Conservation (phyloP, 2,888 invertebrate species). For the Neoascia interrupta region DNA sequence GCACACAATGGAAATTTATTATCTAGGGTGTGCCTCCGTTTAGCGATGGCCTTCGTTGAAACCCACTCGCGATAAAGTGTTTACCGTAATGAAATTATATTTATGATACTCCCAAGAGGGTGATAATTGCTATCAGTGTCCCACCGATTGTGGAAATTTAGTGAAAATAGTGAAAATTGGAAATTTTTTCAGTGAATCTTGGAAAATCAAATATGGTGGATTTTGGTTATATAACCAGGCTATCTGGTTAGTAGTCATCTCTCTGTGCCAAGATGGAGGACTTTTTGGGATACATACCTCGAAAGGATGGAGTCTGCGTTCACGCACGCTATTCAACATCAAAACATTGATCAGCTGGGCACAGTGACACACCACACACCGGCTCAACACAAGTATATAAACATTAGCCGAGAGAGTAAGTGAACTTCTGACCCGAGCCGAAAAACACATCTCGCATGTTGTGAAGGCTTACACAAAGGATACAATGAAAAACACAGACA, state of each 20-base stretch:
- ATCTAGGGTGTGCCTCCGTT: conserved; percentile 54
- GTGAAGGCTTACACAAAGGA: conserved; percentile 32
- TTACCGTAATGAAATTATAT: conserved; percentile 37
- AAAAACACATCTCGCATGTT: too few species aligned
- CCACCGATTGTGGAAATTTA: conserved; percentile 29
- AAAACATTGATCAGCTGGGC: conserved; percentile 61
- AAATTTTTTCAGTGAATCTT: conserved; percentile 11
- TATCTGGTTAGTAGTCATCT: conserved; percentile 37
- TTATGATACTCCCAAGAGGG: conserved; percentile 42
- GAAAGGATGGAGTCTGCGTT: conserved; percentile 60
- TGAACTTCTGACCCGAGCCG: conserved; percentile 22
- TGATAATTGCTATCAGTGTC: conserved; percentile 59
- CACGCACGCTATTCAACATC: conserved; percentile 40
- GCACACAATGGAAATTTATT: conserved; percentile 56
- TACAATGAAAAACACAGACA: conserved; percentile 12
- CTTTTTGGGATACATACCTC: conserved; percentile 57
- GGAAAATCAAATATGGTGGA: conserved; percentile 62
- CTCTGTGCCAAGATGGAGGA: conserved; percentile 63
- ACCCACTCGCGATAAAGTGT: conserved; percentile 46
- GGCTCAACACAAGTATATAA: too few species aligned
- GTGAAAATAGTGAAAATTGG: conserved; percentile 32
- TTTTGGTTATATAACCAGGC: conserved; percentile 56
- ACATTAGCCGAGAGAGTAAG: too few species aligned
- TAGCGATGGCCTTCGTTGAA: conserved; percentile 1
- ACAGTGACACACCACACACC: too few species aligned